These are phyloP conservation scores for Dromiciops gliroides DNA, from an alignment of 2,113 vertebrate species.

Conservation along the genomic window DNA sequence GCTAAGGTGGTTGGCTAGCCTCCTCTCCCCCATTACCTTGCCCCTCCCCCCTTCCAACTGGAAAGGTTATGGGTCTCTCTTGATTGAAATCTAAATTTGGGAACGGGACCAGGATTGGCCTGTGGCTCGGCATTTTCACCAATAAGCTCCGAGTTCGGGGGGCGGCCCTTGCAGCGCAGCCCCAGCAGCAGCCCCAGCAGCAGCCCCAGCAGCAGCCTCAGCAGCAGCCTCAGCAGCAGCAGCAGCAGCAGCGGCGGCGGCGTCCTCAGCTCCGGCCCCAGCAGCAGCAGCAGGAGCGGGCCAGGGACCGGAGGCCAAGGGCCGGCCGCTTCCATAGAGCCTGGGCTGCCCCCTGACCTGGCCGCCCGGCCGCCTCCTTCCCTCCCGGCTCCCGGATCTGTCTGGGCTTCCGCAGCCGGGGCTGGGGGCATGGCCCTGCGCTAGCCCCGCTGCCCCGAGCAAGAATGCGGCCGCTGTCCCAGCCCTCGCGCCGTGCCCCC, in stretches of 20 bases:
- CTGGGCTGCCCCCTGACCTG: not conserved
- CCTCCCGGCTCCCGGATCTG: not conserved
- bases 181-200: not conserved
- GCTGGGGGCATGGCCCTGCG: not conserved
- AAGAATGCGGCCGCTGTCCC: not conserved
- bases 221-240: slow-evolving; percentile 67
- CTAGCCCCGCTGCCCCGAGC: not conserved
- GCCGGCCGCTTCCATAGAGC: slow-evolving; percentile 41
- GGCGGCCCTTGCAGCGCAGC: slow-evolving; percentile 81
- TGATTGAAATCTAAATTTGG: slow-evolving; percentile 88
- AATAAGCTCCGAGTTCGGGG: slow-evolving; percentile 84
- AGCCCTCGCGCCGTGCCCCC: not conserved
- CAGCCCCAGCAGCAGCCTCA: slow-evolving; percentile 26
- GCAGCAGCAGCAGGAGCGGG: not conserved
- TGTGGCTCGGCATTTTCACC: slow-evolving; percentile 85
- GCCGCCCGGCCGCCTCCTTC: not conserved
- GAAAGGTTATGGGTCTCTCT: slow-evolving; percentile 81
- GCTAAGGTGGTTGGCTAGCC: not conserved
- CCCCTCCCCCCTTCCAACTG: slow-evolving; percentile 74
- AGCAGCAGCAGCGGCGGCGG: slow-evolving; percentile 10
- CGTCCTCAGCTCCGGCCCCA: too few species aligned
- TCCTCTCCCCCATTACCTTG: slow-evolving; percentile 1
- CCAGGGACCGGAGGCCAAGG: slow-evolving; percentile 46
- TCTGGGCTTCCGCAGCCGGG: not conserved
- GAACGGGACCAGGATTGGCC: slow-evolving; percentile 87